Evolutionary conservation across 2,797 vertebrate genomes (phyloP).

Genomic region (Phrynocephalus vlangalii): DNA sequence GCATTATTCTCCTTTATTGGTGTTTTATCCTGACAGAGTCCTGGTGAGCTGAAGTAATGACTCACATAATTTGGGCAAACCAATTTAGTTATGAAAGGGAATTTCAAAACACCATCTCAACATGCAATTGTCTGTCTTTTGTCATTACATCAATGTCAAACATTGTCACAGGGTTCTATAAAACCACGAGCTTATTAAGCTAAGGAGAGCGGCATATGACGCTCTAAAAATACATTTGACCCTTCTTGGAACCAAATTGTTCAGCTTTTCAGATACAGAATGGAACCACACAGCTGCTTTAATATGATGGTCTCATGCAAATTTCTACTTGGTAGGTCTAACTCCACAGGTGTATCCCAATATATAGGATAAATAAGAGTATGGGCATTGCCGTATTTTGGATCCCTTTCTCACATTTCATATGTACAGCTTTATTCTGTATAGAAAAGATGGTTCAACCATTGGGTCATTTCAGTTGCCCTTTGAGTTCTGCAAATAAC

Average conservation of each 20-base stretch:
- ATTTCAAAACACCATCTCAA: conserved; percentile 7
- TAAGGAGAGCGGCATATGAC: neutral
- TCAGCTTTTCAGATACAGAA: neutral
- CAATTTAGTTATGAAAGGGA: conserved; percentile 19
- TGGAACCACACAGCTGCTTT: neutral
- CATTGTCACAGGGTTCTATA: neutral
- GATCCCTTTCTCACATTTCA: neutral
- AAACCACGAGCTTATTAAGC: neutral
- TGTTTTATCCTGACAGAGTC: neutral
- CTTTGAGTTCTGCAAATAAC: neutral
- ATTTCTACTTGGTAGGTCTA: neutral
- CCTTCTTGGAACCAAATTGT: too few relatives aligned
- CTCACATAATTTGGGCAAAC: conserved; percentile 3
- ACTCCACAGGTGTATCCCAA: neutral
- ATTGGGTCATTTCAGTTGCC: neutral
- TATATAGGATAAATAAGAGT: too few relatives aligned
- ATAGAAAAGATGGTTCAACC: neutral
- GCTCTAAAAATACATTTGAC: neutral
- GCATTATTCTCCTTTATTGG: neutral
- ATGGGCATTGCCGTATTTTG: neutral
- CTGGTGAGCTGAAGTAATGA: conserved; percentile 12
- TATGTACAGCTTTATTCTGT: neutral
- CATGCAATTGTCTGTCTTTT: neutral
- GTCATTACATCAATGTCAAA: conserved; percentile 8
- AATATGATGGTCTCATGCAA: neutral